A percentile compares a stretch with the other conserved stretches of the same genome.
phyloP scores from a whole-genome alignment of 2,113 vertebrate species.

The Natator depressus region DNA sequence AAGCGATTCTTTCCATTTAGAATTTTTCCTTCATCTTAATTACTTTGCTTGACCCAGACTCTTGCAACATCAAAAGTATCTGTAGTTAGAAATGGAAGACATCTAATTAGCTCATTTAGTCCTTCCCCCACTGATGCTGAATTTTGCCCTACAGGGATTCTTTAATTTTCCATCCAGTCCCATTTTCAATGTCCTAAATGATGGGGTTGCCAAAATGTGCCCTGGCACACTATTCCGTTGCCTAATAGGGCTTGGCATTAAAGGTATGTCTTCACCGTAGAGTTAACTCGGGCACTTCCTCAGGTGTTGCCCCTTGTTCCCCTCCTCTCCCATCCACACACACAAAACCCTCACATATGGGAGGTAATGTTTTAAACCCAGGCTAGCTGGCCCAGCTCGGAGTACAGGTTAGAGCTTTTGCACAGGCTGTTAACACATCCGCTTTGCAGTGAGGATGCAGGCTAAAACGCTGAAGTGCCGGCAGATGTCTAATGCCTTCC shows the following conservation, averaged over 20 bases:
- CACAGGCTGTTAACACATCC: neutral
- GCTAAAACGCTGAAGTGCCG: neutral
- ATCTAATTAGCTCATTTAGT: neutral
- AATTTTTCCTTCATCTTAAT: slow-evolving; percentile 34
- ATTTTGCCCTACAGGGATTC: neutral
- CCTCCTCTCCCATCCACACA: neutral
- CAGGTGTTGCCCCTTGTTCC: neutral
- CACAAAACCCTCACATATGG: neutral
- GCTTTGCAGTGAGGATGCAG: neutral
- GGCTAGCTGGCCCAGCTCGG: neutral
- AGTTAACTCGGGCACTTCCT: neutral
- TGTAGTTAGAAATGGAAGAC: neutral
- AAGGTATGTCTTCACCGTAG: neutral
- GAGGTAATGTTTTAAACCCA: neutral
- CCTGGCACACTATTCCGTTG: neutral
- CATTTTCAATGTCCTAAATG: neutral
- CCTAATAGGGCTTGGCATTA: neutral
- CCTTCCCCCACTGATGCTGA: neutral
- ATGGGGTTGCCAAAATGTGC: neutral
- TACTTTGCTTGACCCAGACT: neutral
- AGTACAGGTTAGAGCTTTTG: neutral
- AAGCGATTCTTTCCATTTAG: neutral
- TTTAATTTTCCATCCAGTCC: neutral
- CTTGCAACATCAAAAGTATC: neutral
- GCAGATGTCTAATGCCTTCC: neutral